Evolutionary conservation across 2,113 vertebrate genomes (phyloP), one percentile per base, ranked within the genome.

Genomic region (Apaloderma vittatum): DNA sequence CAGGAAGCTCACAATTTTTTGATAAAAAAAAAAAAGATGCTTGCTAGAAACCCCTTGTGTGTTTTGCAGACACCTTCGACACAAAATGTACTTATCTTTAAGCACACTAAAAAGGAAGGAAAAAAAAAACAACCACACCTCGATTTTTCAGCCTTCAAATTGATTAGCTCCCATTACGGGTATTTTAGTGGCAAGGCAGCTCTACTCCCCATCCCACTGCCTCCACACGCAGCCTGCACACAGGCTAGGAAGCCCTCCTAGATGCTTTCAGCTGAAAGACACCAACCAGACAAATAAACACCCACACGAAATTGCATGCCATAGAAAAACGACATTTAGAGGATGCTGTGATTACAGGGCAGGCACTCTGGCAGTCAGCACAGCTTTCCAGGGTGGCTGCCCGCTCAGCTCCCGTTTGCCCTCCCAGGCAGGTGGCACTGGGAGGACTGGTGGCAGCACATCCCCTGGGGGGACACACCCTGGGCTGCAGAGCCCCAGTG

Each of bases 401-500:
- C 1, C 1, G 29, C 29, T 58, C 3, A 1, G 21, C 17, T 62
- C 34, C 49, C 0, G 2, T 45, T 30, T 8, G 2, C 37, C 77
- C 77, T 43, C 29, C 1, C 0, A 2, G 58, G 18, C 54, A 26
- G 36, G 36, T 36, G 59, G 74, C 3, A 1, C 37, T 17, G 5
- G 45, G 49, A 9, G 52, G 5, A 30, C 52, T 5, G 9, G 45
- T 82, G 75, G 10, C 57, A 75, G 24, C 1, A 0, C 1, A 4
- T 3, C 26, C 66, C 37, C 45, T 2, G 2, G 16, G 20, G 32
- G 22, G 27, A 57, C 45, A 14, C 27, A 9, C 30, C 36, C 0
- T 0, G 0, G 32, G 37, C 36, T 62, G 36, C 40, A 57, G n/a
- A 49, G n/a, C 52, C 15, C 1, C 62, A 49, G 4, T 4, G 2